Percentiles rank a stretch among this genome's conserved stretches.
Evolutionary conservation across 2,888 invertebrate genomes (phyloP).

Genomic region (Cremastobaeus sp.): DNA sequence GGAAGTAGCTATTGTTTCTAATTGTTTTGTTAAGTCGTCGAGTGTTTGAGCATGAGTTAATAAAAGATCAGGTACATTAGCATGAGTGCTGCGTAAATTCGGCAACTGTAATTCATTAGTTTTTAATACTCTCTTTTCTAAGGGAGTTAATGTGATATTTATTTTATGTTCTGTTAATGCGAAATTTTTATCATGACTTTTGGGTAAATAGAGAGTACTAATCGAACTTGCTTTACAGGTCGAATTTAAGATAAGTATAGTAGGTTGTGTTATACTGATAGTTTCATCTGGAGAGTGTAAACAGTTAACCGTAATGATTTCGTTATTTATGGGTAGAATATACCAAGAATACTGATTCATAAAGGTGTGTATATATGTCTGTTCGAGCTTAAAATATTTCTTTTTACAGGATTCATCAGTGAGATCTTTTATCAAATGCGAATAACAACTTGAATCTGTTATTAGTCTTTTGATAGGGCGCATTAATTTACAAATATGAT

Average conservation of each 20-base stretch:
- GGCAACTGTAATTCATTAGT: not conserved
- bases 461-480: not conserved
- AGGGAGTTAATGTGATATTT: not conserved
- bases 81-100: not conserved
- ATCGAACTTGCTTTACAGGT: not conserved
- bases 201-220: not conserved
- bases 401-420: conserved; percentile 2
- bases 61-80: not conserved
- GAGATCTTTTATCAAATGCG: conserved; percentile 3
- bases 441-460: conserved; percentile 6
- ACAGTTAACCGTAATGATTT: conserved; percentile 1
- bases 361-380: conserved; percentile 3
- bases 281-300: conserved; percentile 1
- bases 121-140: not conserved
- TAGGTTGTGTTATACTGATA: not conserved
- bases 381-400: conserved; percentile 9
- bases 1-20: not conserved
- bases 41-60: not conserved
- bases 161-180: not conserved
- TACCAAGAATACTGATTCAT: conserved; percentile 4
- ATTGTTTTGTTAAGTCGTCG: not conserved
- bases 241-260: not conserved
- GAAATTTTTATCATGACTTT: not conserved
- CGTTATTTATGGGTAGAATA: not conserved
- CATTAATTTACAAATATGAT: conserved; percentile 10